A percentile compares a stretch with the other conserved stretches of the same genome.
Evolutionary conservation across 2,113 vertebrate species (phyloP).

Genomic region (Etia nguti): DNA sequence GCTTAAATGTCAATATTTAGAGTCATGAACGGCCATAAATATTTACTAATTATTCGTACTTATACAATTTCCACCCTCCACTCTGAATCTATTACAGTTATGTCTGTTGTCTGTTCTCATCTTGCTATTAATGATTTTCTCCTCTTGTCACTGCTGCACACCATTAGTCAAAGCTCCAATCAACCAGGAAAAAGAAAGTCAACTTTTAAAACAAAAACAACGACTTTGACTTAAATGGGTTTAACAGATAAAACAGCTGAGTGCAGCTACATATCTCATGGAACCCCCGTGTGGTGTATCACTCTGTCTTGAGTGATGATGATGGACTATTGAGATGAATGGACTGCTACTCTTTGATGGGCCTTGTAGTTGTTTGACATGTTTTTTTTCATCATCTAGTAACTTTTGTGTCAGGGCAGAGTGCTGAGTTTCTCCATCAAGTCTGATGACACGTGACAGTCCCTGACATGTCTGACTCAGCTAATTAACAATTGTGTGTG

Average conservation of each 20-base stretch:
- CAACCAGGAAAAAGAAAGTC: slow-evolving; percentile 1
- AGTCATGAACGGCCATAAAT: neutral
- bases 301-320: neutral
- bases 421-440: slow-evolving; percentile 25
- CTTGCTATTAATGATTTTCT: neutral
- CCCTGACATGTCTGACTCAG: slow-evolving; percentile 24
- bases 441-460: slow-evolving; percentile 42
- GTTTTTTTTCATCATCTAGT: neutral
- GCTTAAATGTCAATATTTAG: neutral
- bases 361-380: neutral
- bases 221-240: neutral
- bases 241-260: neutral
- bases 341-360: neutral
- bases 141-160: neutral
- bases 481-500: slow-evolving; percentile 36
- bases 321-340: slow-evolving; percentile 6
- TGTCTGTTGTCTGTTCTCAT: neutral
- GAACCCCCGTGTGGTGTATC: neutral
- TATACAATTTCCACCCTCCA: neutral
- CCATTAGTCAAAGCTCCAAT: neutral
- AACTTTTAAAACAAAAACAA: slow-evolving; percentile 8
- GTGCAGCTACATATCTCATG: neutral
- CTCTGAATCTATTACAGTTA: neutral
- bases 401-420: neutral
- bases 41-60: neutral